These are phyloP conservation scores for Lysiphlebus fabarum DNA, from an alignment of 1,140 invertebrate species.

Conservation along the genomic window DNA sequence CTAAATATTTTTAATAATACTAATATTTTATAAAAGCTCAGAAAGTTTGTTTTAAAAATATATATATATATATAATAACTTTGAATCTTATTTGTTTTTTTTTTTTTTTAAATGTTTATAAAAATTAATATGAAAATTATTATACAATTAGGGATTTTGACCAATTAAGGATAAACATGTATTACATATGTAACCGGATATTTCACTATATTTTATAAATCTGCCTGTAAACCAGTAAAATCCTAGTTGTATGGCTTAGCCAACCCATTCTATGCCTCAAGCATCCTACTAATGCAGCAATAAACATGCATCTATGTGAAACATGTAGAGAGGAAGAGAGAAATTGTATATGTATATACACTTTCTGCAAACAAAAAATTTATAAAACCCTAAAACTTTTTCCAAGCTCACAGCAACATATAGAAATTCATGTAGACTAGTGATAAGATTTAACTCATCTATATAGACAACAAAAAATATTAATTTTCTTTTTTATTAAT, in stretches of 20 bases:
- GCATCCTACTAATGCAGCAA: conserved; percentile 36
- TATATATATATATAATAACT: no score
- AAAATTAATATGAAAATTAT: no score
- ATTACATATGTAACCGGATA: conserved; percentile 24
- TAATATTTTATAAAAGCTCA: no score
- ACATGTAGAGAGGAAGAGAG: conserved; percentile 25
- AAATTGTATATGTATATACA: not conserved
- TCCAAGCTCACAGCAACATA: not conserved
- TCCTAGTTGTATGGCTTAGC: conserved; percentile 30
- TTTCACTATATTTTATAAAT: conserved; percentile 32
- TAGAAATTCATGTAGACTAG: not conserved
- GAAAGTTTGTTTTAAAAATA: no score
- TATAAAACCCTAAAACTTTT: not conserved
- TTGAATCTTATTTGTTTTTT: no score
- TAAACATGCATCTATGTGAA: no score
- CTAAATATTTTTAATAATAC: no score
- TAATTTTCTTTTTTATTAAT: not conserved
- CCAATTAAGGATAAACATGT: no score
- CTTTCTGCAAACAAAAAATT: no score
- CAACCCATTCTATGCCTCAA: conserved; percentile 10
- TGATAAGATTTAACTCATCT: not conserved
- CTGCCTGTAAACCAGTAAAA: conserved; percentile 39
- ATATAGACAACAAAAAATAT: not conserved
- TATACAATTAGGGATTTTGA: no score
- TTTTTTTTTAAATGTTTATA: no score